phyloP scores from a whole-genome alignment of 2,113 vertebrate species.

The Anguilla japonica region DNA sequence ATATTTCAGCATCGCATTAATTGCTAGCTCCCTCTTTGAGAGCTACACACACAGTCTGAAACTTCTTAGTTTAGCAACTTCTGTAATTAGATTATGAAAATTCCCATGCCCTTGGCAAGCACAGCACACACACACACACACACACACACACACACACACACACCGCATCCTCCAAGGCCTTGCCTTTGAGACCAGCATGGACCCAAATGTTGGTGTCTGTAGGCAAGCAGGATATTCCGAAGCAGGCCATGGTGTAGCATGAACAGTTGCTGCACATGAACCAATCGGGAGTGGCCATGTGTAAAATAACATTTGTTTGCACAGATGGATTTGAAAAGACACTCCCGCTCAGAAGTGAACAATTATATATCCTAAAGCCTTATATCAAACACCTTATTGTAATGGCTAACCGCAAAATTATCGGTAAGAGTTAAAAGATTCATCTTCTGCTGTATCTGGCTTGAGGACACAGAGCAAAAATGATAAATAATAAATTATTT shows the following conservation, averaged over 20 bases:
- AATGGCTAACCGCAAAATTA: not conserved
- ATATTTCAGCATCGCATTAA: not conserved
- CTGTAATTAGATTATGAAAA: constrained; percentile 27
- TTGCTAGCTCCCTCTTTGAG: not conserved
- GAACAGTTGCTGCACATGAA: constrained; percentile 57
- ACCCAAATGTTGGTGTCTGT: constrained; percentile 66
- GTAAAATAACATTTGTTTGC: constrained; percentile 40
- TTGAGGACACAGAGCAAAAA: not conserved
- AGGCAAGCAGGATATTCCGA: constrained; percentile 18
- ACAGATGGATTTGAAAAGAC: constrained; percentile 64
- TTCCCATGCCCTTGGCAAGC: constrained; percentile 52
- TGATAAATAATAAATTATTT: not conserved
- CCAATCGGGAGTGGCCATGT: constrained; percentile 48
- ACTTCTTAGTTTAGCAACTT: constrained; percentile 32
- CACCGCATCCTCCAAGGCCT: constrained; percentile 50
- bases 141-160: constrained; percentile 33
- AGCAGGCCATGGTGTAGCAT: constrained; percentile 26
- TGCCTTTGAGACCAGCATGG: constrained; percentile 61
- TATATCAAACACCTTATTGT: not conserved
- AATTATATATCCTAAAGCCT: constrained; percentile 45
- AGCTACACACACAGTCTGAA: no score
- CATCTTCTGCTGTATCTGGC: not conserved
- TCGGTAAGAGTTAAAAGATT: not conserved
- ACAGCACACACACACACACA: constrained; percentile 33
- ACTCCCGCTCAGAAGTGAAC: constrained; percentile 16